Conservation (phyloP, 2,888 invertebrate species). For the Caenorhabditis sp. region DNA sequence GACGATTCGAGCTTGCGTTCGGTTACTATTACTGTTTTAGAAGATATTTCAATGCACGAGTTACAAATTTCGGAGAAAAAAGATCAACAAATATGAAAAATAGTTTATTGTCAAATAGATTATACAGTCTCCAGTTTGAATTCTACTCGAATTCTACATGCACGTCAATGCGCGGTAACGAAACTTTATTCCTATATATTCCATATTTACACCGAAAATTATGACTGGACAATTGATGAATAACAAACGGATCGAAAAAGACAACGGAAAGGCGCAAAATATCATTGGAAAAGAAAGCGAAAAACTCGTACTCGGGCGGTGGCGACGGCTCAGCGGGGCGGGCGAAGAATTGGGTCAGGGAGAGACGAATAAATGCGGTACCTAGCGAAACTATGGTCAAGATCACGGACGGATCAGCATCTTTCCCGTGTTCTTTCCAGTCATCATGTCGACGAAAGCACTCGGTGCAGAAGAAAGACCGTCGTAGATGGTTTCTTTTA, state of each 20-base stretch:
- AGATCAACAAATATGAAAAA: not conserved
- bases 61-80: not conserved
- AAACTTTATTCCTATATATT: slow-evolving; percentile 22
- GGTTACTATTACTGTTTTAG: not conserved
- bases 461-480: slow-evolving; percentile 83
- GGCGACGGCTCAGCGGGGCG: slow-evolving; percentile 51
- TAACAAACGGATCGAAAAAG: slow-evolving; percentile 7
- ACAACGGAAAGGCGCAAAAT: slow-evolving; percentile 34
- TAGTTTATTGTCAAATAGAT: slow-evolving; percentile 4
- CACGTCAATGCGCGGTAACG: not conserved
- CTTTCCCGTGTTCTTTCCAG: slow-evolving; percentile 84
- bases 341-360: slow-evolving; percentile 6
- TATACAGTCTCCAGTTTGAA: not conserved
- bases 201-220: slow-evolving; percentile 45
- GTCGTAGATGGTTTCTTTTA: slow-evolving; percentile 83
- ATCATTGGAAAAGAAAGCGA: slow-evolving; percentile 26
- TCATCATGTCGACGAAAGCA: slow-evolving; percentile 84
- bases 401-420: slow-evolving; percentile 81
- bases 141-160: not conserved
- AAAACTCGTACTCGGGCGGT: slow-evolving; percentile 42
- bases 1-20: not conserved
- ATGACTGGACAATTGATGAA: slow-evolving; percentile 41
- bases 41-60: slow-evolving; percentile 15
- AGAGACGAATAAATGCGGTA: slow-evolving; percentile 28
- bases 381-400: slow-evolving; percentile 8